phyloP scores from a whole-genome alignment of 2,113 vertebrate species.

The Melanerpes aurifrons region DNA sequence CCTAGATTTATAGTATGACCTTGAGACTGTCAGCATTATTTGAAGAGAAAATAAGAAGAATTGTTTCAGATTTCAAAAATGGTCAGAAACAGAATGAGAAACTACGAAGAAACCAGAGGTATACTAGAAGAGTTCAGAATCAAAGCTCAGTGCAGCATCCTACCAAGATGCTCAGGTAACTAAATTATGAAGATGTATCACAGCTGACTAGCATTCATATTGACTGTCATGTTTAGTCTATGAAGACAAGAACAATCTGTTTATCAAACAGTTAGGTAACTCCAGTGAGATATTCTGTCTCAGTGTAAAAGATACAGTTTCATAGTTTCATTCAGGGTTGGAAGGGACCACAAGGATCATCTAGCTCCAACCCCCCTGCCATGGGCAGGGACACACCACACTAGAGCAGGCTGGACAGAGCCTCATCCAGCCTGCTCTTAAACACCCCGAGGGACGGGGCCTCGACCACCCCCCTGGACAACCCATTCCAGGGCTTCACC shows the following conservation, averaged over 20 bases:
- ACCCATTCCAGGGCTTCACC: no score
- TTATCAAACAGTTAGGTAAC: not conserved
- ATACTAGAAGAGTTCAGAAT: conserved; percentile 80
- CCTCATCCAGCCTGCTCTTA: no score
- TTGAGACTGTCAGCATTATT: conserved; percentile 93
- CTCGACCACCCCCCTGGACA: no score
- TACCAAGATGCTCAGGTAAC: conserved; percentile 73
- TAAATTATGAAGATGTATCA: not conserved
- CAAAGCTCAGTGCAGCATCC: conserved; percentile 65
- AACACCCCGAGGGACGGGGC: no score
- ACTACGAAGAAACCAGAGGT: conserved; percentile 87
- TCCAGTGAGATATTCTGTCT: not conserved
- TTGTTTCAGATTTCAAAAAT: conserved; percentile 91
- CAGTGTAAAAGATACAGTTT: not conserved
- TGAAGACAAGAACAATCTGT: not conserved
- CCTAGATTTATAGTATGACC: conserved; percentile 98
- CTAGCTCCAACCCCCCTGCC: no score
- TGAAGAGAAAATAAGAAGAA: conserved; percentile 90
- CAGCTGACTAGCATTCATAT: not conserved
- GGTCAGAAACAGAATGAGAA: conserved; percentile 89
- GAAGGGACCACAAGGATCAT: no score
- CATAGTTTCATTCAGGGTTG: no score
- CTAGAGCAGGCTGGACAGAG: no score
- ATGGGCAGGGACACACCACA: no score
- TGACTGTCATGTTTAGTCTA: not conserved